phyloP scores from a whole-genome alignment of 92 coral and sea anemone genomes.

The Phenganax subtilis region DNA sequence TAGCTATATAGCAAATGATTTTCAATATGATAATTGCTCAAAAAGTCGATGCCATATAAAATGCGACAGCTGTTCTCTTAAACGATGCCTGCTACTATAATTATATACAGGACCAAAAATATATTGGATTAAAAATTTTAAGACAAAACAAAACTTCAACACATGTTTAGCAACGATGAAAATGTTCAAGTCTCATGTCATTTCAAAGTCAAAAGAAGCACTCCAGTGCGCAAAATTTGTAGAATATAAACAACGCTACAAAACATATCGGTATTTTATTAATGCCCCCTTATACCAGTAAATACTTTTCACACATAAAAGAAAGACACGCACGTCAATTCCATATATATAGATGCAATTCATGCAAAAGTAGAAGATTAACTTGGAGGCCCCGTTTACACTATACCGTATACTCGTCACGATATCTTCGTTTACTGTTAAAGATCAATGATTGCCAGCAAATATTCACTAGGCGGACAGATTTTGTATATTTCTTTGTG shows the following conservation, averaged over 20 bases:
- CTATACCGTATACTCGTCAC: no score
- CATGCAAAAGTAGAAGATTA: no score
- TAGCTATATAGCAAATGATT: no score
- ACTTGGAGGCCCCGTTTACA: no score
- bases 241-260: background rate
- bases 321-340: no score
- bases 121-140: conserved; percentile 15
- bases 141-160: conserved; percentile 9
- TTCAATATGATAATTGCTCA: no score
- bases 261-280: background rate
- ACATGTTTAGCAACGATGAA: background rate
- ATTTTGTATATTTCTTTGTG: no score
- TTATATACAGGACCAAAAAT: background rate
- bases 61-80: background rate
- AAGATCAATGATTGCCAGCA: no score
- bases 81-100: background rate
- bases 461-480: no score
- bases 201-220: background rate
- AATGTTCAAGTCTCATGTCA: background rate
- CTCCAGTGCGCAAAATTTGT: background rate
- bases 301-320: background rate
- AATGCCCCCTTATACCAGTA: background rate
- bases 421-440: no score
- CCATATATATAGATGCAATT: no score
- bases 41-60: background rate